These are phyloP conservation scores for Brachionus rubens DNA, from an alignment of 1,140 invertebrate genomes.

Conservation along the genomic window DNA sequence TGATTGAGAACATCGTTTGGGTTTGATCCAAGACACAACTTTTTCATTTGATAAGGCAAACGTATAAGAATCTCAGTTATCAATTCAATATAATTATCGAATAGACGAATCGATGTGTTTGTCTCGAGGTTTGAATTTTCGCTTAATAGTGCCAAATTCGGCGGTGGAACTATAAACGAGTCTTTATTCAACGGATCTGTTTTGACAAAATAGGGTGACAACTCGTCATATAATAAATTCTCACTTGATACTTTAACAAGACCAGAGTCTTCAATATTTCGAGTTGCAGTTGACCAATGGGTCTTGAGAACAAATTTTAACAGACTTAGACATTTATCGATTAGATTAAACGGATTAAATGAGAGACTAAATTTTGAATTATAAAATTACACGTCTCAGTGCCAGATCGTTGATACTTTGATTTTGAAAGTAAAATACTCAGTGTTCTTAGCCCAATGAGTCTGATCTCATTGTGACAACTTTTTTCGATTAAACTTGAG, in stretches of 20 bases:
- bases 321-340: constrained; percentile 25
- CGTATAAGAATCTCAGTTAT: constrained; percentile 89
- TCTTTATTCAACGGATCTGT: constrained; percentile 36
- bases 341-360: constrained; percentile 1
- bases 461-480: not conserved
- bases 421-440: constrained; percentile 33
- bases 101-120: not conserved
- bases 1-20: not conserved
- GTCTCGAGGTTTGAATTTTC: not conserved
- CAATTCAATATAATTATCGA: constrained; percentile 58
- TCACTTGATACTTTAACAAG: not conserved
- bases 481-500: not conserved
- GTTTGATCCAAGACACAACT: constrained; percentile 53
- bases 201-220: constrained; percentile 27
- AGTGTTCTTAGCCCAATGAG: constrained; percentile 58
- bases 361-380: not conserved
- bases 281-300: not conserved
- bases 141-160: constrained; percentile 12
- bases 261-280: not conserved
- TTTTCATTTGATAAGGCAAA: constrained; percentile 77
- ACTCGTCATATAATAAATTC: not conserved
- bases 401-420: constrained; percentile 35
- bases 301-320: not conserved
- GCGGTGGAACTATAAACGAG: constrained; percentile 34
- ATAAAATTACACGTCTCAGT: constrained; percentile 33